A percentile compares a stretch with the other conserved stretches of the same genome.
phyloP scores from a whole-genome alignment of 2,888 invertebrate species.

The Thera obeliscata region DNA sequence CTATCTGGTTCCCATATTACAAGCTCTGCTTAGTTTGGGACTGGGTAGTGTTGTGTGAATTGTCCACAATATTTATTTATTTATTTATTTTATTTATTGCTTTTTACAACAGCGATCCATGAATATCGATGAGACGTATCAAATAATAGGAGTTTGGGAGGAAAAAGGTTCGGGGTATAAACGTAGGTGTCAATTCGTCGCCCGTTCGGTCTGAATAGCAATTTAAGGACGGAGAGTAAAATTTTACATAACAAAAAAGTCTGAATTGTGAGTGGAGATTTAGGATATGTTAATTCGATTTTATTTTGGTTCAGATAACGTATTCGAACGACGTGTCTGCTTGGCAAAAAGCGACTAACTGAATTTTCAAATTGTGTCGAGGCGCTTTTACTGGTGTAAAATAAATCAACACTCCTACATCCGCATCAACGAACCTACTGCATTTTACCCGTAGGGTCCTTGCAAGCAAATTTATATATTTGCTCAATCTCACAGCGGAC shows the following conservation, averaged over 20 bases:
- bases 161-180: constrained; percentile 58
- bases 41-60: too few species aligned
- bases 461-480: too few species aligned
- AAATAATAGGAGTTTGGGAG: constrained; percentile 66
- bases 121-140: constrained; percentile 75
- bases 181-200: constrained; percentile 78
- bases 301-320: constrained; percentile 67
- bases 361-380: constrained; percentile 72
- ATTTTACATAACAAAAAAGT: constrained; percentile 72
- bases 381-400: constrained; percentile 69
- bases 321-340: constrained; percentile 64
- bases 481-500: too few species aligned
- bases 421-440: neutral
- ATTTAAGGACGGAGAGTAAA: constrained; percentile 69
- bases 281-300: constrained; percentile 72
- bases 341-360: constrained; percentile 69
- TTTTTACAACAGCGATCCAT: constrained; percentile 74
- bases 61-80: too few species aligned
- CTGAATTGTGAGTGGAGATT: constrained; percentile 61
- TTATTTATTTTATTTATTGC: too few species aligned
- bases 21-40: too few species aligned
- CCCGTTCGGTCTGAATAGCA: constrained; percentile 56
- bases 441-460: too few species aligned
- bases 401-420: constrained; percentile 2
- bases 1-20: too few species aligned